Percentiles rank a stretch among this genome's conserved stretches.
These are phyloP conservation scores for Plebejus melissa DNA, from an alignment of 2,888 invertebrate genomes.

Conservation along the genomic window DNA sequence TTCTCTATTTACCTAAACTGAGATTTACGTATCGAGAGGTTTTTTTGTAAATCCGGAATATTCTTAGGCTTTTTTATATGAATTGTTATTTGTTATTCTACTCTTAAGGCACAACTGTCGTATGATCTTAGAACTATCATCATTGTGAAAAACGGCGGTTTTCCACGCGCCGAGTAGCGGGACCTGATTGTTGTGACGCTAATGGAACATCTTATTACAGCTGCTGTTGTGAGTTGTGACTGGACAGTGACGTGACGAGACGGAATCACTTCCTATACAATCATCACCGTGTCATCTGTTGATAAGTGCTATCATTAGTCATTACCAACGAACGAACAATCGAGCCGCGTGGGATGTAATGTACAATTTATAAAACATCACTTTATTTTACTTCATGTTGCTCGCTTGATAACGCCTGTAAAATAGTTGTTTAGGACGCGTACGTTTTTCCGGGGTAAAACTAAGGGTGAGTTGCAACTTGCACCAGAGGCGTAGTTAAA, in stretches of 20 bases:
- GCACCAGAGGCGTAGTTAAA: no score
- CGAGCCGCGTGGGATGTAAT: background rate
- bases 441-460: no score
- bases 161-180: constrained; percentile 23
- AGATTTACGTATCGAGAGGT: no score
- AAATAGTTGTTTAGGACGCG: no score
- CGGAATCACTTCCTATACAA: constrained; percentile 18
- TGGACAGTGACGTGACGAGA: constrained; percentile 10
- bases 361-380: no score
- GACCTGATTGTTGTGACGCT: constrained; percentile 12
- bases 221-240: background rate
- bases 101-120: background rate
- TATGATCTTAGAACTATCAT: background rate
- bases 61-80: background rate
- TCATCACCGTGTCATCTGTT: background rate
- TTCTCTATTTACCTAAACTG: background rate
- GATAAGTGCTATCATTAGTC: background rate
- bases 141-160: constrained; percentile 20
- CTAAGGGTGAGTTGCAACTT: no score
- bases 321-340: background rate
- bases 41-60: background rate
- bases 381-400: no score
- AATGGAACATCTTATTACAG: constrained; percentile 18
- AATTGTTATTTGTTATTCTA: no score
- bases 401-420: no score